Conservation (phyloP, 2,113 vertebrate genomes). For the Gymnarchus niloticus region DNA sequence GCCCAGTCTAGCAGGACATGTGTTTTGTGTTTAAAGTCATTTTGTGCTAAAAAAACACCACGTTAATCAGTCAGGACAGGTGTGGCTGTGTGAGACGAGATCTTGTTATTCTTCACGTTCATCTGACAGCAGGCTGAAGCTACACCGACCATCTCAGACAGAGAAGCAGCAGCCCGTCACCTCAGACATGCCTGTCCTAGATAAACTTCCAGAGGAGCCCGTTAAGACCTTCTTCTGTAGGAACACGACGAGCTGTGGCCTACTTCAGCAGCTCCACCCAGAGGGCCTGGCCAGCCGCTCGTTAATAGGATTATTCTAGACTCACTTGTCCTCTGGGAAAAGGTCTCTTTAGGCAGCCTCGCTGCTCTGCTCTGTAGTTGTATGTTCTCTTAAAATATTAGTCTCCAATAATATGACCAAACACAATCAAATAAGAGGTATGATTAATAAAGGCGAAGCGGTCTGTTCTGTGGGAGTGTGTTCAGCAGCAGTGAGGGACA, state of each 20-base stretch:
- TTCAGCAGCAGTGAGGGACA: background rate
- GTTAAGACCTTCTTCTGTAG: background rate
- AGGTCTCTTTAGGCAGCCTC: background rate
- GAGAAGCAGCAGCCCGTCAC: background rate
- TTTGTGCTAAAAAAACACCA: background rate
- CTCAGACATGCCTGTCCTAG: conserved; percentile 14
- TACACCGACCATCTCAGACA: background rate
- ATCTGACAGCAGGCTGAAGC: background rate
- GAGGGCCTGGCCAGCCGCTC: background rate
- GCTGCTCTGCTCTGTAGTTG: background rate
- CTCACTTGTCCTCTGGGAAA: background rate
- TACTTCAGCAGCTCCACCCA: conserved; percentile 13
- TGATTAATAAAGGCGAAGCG: background rate
- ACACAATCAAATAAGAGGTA: background rate
- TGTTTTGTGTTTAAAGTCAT: background rate
- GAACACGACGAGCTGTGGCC: background rate
- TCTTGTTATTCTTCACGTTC: background rate
- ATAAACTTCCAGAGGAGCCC: background rate
- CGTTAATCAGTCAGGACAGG: background rate
- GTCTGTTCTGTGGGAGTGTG: background rate
- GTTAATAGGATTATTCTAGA: conserved; percentile 6
- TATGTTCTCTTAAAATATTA: background rate
- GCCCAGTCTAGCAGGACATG: background rate
- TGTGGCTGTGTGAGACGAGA: background rate
- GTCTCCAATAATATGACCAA: background rate